Evolutionary conservation across 2,888 invertebrate genomes (phyloP).

Genomic region (Ochlodes sylvanus): DNA sequence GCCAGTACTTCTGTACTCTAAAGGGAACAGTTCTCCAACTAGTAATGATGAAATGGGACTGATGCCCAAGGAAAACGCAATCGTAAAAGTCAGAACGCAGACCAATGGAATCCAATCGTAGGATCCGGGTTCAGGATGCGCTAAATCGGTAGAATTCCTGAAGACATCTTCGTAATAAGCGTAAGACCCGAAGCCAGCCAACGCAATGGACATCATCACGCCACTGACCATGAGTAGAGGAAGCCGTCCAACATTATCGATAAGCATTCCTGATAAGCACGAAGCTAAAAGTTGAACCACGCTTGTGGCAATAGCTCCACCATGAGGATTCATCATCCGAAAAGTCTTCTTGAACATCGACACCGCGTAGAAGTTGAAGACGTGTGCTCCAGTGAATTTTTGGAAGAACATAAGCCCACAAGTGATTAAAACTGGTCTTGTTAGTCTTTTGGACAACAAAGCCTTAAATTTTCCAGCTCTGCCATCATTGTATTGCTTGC

Average conservation of each 20-base stretch:
- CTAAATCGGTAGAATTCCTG: slow-evolving; percentile 63
- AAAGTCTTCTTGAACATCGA: slow-evolving; percentile 94
- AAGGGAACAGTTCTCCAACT: slow-evolving; percentile 89
- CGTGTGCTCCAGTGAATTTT: slow-evolving; percentile 92
- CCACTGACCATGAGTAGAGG: slow-evolving; percentile 93
- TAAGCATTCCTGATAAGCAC: slow-evolving; percentile 91
- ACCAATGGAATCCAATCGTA: slow-evolving; percentile 94
- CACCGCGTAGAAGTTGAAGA: slow-evolving; percentile 93
- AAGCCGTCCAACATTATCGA: slow-evolving; percentile 93
- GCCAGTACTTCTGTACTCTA: slow-evolving; percentile 89
- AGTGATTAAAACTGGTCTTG: slow-evolving; percentile 91
- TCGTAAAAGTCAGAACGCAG: slow-evolving; percentile 92
- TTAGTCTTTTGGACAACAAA: slow-evolving; percentile 73
- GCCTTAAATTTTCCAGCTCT: slow-evolving; percentile 66
- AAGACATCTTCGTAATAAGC: slow-evolving; percentile 91
- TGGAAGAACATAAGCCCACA: slow-evolving; percentile 96
- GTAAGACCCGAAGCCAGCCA: slow-evolving; percentile 93
- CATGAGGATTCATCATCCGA: slow-evolving; percentile 91
- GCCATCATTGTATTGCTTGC: slow-evolving; percentile 68
- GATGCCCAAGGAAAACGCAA: slow-evolving; percentile 92
- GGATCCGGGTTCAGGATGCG: slow-evolving; percentile 76
- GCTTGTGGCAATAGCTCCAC: slow-evolving; percentile 93
- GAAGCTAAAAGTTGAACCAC: slow-evolving; percentile 93
- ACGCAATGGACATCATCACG: slow-evolving; percentile 92
- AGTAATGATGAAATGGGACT: slow-evolving; percentile 90